These are phyloP conservation scores for Ptychochromis oligacanthus DNA, from an alignment of 2,113 vertebrate species.

Conservation along the genomic window DNA sequence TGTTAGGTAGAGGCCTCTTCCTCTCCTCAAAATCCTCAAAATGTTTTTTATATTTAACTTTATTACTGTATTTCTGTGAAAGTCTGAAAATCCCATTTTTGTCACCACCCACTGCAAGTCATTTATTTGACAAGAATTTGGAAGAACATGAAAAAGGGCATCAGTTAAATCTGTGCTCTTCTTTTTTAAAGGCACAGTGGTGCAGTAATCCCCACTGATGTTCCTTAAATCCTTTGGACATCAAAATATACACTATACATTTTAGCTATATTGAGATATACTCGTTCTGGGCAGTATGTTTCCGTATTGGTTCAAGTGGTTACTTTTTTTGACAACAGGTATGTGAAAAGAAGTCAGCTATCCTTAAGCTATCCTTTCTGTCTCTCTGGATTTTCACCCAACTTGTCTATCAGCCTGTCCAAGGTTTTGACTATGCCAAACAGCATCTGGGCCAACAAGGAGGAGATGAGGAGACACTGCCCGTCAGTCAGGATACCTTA, in stretches of 20 bases:
- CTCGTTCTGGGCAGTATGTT: neutral
- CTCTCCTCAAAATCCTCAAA: neutral
- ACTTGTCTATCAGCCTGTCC: slow-evolving; percentile 86
- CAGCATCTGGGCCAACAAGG: slow-evolving; percentile 97
- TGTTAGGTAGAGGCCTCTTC: neutral
- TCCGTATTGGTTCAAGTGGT: slow-evolving; percentile 11
- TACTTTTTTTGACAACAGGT: neutral
- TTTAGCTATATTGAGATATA: slow-evolving; percentile 17
- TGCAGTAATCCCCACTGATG: slow-evolving; percentile 42
- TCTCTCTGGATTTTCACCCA: slow-evolving; percentile 9
- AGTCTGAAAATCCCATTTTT: slow-evolving; percentile 47
- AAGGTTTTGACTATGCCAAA: slow-evolving; percentile 99
- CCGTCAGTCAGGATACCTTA: slow-evolving; percentile 92
- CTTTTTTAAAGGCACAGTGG: slow-evolving; percentile 47
- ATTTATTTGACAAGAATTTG: slow-evolving; percentile 61
- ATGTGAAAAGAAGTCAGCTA: slow-evolving; percentile 6
- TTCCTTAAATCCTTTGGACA: slow-evolving; percentile 41
- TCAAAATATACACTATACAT: slow-evolving; percentile 14
- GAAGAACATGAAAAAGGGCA: slow-evolving; percentile 48
- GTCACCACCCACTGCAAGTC: slow-evolving; percentile 31
- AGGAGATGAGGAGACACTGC: slow-evolving; percentile 91
- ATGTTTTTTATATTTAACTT: slow-evolving; percentile 28
- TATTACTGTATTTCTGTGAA: slow-evolving; percentile 23
- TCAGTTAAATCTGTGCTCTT: slow-evolving; percentile 51
- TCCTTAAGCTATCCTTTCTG: neutral